phyloP scores from a whole-genome alignment of 2,888 invertebrate genomes.

The Leptarthrus brevirostris region DNA sequence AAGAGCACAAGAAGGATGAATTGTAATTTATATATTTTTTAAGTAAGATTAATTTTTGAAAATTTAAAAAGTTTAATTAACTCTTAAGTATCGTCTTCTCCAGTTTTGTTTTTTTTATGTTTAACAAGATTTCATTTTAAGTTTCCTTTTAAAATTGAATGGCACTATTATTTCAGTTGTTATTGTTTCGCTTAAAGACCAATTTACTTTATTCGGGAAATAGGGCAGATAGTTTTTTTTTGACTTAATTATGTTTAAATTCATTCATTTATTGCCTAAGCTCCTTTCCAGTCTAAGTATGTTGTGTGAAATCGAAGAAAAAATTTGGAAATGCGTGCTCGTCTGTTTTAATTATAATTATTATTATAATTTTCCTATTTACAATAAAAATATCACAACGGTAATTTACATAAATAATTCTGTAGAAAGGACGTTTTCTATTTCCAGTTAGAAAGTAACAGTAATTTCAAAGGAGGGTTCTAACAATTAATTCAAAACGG shows the following conservation, averaged over 20 bases:
- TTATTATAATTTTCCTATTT: neutral
- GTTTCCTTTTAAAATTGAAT: neutral
- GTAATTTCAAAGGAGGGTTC: neutral
- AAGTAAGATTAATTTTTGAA: constrained; percentile 31
- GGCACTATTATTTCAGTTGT: constrained; percentile 5
- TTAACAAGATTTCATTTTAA: neutral
- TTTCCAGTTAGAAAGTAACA: constrained; percentile 27
- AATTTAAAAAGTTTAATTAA: constrained; percentile 25
- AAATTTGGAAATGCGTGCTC: neutral
- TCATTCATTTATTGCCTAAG: neutral
- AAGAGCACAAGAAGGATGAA: constrained; percentile 65
- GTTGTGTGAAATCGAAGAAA: neutral
- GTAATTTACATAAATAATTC: constrained; percentile 17
- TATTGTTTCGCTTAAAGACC: neutral
- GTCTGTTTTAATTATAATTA: neutral
- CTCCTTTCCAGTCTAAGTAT: too few relatives aligned
- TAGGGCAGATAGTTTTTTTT: neutral
- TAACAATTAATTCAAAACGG: neutral
- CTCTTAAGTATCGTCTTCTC: constrained; percentile 24
- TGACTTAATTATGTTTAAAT: neutral
- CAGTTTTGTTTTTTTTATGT: neutral
- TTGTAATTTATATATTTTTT: constrained; percentile 61
- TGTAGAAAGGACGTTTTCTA: constrained; percentile 40
- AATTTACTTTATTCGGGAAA: too few relatives aligned
- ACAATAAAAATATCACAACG: constrained; percentile 5